Base-by-base conservation (phyloP, 64 coral and sea anemone species). In the Montipora sp. region DNA sequence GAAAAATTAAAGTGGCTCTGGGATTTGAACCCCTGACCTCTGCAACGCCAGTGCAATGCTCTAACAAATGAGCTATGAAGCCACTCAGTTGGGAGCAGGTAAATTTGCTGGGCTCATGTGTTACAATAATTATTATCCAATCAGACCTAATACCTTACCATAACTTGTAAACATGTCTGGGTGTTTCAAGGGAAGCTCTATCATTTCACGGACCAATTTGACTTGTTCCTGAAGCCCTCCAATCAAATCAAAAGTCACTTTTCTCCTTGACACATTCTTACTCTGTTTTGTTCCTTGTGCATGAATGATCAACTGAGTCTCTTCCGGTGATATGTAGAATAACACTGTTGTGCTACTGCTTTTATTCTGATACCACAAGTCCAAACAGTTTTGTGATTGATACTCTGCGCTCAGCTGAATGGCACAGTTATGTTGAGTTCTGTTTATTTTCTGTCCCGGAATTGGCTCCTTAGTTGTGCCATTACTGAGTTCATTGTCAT, bases 191-290 rank as follows among this genome's bases (percentile, higher is more conserved):
- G 96, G 91, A 73, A 94, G 79, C 75, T 95, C 96, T 8, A 98
- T 92, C 77, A 95, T 95, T 80, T 98, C 96, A 77, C 92, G 81
- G 24, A 98, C 91, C 19, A 93, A 19, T 44, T 36, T 44, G 53
- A 98, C 93, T 78, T 98, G 96, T 63, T 83, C 87, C 7, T 76
- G 80, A 22, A 98, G 87, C 84, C 96, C 96, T 76, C 96, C 96
- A 57, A 98, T 95, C 2, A 91, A 93, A 12, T 89, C 61, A 89
- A 93, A 98, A 7, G 76, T 93, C 36, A 98, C 81, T 72, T 87
- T 95, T 5, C 5, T 57, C 44, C 75, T 88, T 47, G 55, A 48
- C 51, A 53, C 15, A 58, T 20, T 47, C 24, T 89, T 20, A 48
- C 14, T 66, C 74, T 24, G 55, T 48, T 24, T 55, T 78, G n/a